Base-by-base conservation (phyloP, 2,113 vertebrate genomes). In the Spilogale gracilis region DNA sequence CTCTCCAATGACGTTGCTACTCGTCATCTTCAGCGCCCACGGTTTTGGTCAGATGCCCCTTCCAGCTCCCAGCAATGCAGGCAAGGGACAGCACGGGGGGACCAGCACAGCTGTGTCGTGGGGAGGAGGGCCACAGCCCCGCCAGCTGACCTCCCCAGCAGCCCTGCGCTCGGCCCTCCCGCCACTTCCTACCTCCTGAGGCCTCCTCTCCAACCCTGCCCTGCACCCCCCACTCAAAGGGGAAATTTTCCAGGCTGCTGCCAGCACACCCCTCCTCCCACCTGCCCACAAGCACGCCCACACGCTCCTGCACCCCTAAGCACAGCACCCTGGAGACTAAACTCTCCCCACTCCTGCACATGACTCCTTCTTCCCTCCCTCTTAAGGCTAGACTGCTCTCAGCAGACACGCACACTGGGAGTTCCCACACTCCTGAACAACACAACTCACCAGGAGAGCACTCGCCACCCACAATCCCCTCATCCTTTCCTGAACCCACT, bases 11-110 rank as follows among this genome's bases (percentile, higher is more conserved):
- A 94, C 93, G 94, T 6, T 91, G 43, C 94, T 84, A 83, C 83
- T 81, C 96, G 11, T 16, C 5, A 89, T 92, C 97, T 52, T 95
- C 97, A 91, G 92, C 84, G 96, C 97, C 97, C 67, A 56, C 96
- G 96, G 93, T 96, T 94, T 54, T 98, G 98, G 97, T 97, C 96
- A 93, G 97, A 96, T 86, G 98, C 95, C 88, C 97, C 98, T 90
- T 83, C 79, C 48, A 91, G 16, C 5, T 82, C 88, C 87, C n/a
- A 65, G 96, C 95, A 56, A 88, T 0, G 4, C 43, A 94, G 83
- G 20, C 87, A 83, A 82, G 56, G 94, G 79, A 50, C 94, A 52
- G 79, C 89, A 16, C 45, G 5, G 17, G 2, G 43, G 60, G 4
- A 43, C 45, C 30, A 78, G n/a, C 89, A 23, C 5, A 54, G 76